A percentile compares a stretch with the other conserved stretches of the same genome.
phyloP scores from a whole-genome alignment of 2,797 vertebrate species.

The Caiman crocodilus region DNA sequence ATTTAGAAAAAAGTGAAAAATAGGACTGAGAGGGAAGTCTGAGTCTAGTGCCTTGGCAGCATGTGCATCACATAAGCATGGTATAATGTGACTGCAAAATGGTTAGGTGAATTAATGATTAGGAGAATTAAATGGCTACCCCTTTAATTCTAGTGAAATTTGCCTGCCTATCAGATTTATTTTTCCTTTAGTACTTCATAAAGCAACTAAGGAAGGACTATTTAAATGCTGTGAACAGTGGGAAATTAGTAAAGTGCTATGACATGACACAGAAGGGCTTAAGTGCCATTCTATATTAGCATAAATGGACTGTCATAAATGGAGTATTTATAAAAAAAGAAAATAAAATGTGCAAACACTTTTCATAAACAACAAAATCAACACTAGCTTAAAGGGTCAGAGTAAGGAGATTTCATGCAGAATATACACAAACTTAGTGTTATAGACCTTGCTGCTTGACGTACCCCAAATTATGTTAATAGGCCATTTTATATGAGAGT shows the following conservation, averaged over 20 bases:
- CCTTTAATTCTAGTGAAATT: background rate
- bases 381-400: background rate
- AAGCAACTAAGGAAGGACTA: slow-evolving; percentile 30
- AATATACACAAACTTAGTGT: background rate
- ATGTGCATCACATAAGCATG: background rate
- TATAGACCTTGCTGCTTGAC: background rate
- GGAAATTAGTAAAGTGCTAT: slow-evolving; percentile 29
- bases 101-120: background rate
- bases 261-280: background rate
- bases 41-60: background rate
- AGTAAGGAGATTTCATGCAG: background rate
- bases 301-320: background rate
- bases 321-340: slow-evolving; percentile 4
- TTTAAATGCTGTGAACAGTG: slow-evolving; percentile 36
- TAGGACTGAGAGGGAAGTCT: background rate
- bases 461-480: background rate
- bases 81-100: background rate
- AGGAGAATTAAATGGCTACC: no score
- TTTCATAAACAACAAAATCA: background rate
- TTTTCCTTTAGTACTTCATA: slow-evolving; percentile 19
- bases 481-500: background rate
- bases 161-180: slow-evolving; percentile 20
- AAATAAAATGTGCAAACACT: background rate
- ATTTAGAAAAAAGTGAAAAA: background rate
- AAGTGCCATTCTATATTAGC: background rate